Conservation (phyloP, 2,888 invertebrate species). For the Theretra japonica region DNA sequence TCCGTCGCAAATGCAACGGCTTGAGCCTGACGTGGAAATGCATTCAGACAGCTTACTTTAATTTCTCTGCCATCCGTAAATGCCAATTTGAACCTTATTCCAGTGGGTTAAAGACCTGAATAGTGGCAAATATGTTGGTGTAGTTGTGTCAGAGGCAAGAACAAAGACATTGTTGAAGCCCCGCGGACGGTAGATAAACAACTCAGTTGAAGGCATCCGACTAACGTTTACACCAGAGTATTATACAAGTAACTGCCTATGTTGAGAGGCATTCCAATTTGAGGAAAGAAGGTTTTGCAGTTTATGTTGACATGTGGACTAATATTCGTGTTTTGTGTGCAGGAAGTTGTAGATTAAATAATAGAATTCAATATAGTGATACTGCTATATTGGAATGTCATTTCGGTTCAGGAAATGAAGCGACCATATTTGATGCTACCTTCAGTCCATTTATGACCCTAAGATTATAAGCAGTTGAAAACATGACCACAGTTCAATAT, state of each 20-base stretch:
- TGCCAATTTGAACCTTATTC: conserved; percentile 34
- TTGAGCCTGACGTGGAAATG: conserved; percentile 36
- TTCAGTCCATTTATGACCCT: too few species aligned
- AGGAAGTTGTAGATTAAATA: too few species aligned
- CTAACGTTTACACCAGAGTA: conserved; percentile 15
- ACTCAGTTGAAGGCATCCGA: conserved; percentile 29
- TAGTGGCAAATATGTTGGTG: conserved; percentile 17
- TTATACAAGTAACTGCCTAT: background rate
- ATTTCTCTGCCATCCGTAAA: background rate
- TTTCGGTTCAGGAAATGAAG: too few species aligned
- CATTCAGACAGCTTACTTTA: conserved; percentile 39
- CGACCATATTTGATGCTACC: too few species aligned
- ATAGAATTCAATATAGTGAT: too few species aligned
- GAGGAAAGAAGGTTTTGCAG: background rate
- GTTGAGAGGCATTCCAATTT: conserved; percentile 10
- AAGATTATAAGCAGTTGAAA: too few species aligned
- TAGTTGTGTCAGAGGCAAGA: conserved; percentile 41
- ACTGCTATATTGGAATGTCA: too few species aligned
- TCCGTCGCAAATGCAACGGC: conserved; percentile 35
- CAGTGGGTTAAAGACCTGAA: background rate
- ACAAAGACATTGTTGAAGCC: conserved; percentile 46
- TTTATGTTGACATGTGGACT: too few species aligned
- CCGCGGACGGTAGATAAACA: conserved; percentile 43
- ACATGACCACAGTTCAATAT: too few species aligned
- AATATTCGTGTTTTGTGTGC: too few species aligned